Evolutionary conservation across 2,888 invertebrate species (phyloP).

Genomic region (Troides helena): DNA sequence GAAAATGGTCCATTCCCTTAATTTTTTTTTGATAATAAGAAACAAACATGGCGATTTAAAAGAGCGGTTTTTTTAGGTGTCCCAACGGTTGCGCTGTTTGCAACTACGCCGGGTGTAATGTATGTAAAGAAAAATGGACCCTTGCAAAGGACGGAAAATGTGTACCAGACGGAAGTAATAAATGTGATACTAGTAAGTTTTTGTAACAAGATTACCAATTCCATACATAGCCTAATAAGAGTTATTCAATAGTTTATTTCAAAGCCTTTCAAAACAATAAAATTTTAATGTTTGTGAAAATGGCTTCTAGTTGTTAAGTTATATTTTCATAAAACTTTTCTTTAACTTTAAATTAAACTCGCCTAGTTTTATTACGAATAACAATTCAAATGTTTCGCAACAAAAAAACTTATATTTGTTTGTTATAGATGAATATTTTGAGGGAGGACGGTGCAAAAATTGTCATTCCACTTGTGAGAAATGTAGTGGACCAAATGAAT

Average conservation of each 20-base stretch:
- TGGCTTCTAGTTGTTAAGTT: too few relatives aligned
- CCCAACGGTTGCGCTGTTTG: conserved; percentile 89
- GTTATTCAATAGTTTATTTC: too few relatives aligned
- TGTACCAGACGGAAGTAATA: conserved; percentile 85
- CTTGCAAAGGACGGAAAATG: conserved; percentile 87
- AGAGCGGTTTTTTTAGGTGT: conserved; percentile 70
- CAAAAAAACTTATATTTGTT: conserved; percentile 34
- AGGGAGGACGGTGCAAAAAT: conserved; percentile 86
- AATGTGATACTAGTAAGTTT: conserved; percentile 86
- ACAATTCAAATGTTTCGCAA: too few relatives aligned
- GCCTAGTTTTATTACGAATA: too few relatives aligned
- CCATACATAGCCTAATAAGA: too few relatives aligned
- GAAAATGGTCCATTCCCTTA: conserved; percentile 31
- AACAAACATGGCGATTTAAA: conserved; percentile 30
- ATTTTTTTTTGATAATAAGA: conserved; percentile 27
- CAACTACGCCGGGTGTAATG: conserved; percentile 84
- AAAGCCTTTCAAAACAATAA: too few relatives aligned
- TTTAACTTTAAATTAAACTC: too few relatives aligned
- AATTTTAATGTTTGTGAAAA: too few relatives aligned
- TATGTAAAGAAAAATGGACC: conserved; percentile 87
- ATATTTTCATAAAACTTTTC: too few relatives aligned
- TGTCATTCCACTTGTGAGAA: conserved; percentile 92
- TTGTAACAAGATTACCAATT: conserved; percentile 8
- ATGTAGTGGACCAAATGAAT: conserved; percentile 89
- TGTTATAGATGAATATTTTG: conserved; percentile 85